Evolutionary conservation across 1,140 invertebrate genomes (phyloP), one percentile per base, ranked within the genome.

Genomic region (Charaxes varanes): DNA sequence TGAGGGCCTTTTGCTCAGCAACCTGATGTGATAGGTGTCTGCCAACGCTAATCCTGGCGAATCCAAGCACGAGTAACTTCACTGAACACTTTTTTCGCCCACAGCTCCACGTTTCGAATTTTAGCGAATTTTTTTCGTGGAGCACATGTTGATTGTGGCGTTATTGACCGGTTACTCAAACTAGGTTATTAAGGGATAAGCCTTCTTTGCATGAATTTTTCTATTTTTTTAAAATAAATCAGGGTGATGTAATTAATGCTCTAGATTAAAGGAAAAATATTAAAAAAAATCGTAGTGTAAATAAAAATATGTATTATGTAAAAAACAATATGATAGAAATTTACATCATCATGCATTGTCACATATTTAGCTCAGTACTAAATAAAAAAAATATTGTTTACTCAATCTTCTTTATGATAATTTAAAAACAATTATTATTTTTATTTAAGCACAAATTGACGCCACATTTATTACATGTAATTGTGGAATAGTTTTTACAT

Each of bases 301-400:
- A 41, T 47, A 36, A 41, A 44, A 44, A 45, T 54, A 47, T 41
- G 41, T 28, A 48, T 37, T 45, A 38, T 45, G 18, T 45, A 49
- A 49, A 54, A 45, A 38, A 54, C 35, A 52, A 51, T 56, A 53
- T 56, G 53, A 60, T 56, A 50, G 50, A 63, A 53, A 60, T 60
- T 56, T 49, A 49, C 41, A 42, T 45, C 52, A 54, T 46, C 33
- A 42, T 49, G 46, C 41, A 54, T 23, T 53, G 44, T 48, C 41
- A 50, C 36, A 43, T 54, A 43, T 47, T 59, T 55, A 48, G 58
- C 46, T 51, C 49, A 53, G 53, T 57, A 52, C 47, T 54, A 59
- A 62, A 55, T 55, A 58, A 55, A 58, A 53, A 53, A 46, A 38
- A 42, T 47, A 53, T 47, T 31, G 26, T 53, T 53, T 47, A 41